Evolutionary conservation across 92 coral and sea anemone genomes (phyloP).

Genomic region (Epizoanthus illoricatus): DNA sequence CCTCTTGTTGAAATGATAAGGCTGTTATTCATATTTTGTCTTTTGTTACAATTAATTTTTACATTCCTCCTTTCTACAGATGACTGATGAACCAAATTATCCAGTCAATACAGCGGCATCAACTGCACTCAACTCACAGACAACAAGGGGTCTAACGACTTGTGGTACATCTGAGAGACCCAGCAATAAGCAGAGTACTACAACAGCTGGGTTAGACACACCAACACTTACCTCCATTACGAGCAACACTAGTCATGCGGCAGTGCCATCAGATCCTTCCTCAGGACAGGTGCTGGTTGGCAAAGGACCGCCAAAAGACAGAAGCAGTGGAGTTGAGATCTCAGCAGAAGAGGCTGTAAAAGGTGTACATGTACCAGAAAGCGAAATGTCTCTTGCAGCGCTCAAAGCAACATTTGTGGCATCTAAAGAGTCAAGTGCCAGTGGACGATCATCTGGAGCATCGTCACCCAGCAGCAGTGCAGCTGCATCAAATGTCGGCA

Average conservation of each 20-base stretch:
- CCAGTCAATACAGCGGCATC: neutral
- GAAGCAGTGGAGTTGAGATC: conserved; percentile 37
- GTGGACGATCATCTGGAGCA: neutral
- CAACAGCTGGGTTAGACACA: neutral
- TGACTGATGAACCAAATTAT: conserved; percentile 15
- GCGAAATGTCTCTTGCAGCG: conserved; percentile 36
- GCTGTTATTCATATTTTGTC: too few relatives aligned
- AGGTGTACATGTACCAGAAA: conserved; percentile 28
- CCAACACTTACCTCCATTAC: neutral
- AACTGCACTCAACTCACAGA: conserved; percentile 24
- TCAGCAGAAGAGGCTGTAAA: conserved; percentile 33
- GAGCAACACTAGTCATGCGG: neutral
- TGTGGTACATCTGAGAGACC: conserved; percentile 18
- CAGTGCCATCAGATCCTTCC: neutral
- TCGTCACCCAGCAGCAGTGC: neutral
- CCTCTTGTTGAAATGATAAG: too few relatives aligned
- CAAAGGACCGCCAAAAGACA: neutral
- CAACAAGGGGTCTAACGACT: conserved; percentile 2
- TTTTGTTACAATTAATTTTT: neutral
- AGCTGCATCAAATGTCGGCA: neutral
- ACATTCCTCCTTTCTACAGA: neutral
- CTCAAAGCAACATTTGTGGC: conserved; percentile 24
- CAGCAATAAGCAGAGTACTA: neutral
- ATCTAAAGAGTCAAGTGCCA: conserved; percentile 24
- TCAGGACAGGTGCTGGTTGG: neutral